Evolutionary conservation across 2,888 invertebrate species (phyloP).

Genomic region (Chrysotoxum bicinctum): DNA sequence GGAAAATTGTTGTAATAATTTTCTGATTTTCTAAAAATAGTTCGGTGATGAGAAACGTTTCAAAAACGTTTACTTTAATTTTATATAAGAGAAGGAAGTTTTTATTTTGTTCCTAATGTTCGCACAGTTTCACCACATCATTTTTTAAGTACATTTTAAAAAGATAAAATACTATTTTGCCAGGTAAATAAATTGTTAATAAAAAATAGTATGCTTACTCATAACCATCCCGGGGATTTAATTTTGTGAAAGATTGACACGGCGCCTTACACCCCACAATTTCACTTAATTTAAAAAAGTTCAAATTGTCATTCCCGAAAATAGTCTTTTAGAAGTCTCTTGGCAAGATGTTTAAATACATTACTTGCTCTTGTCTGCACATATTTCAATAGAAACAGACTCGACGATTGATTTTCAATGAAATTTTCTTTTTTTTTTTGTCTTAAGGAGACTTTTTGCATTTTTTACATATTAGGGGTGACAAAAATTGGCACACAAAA

Average conservation of each 20-base stretch:
- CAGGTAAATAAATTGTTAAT: neutral
- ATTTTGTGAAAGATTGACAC: neutral
- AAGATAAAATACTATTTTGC: neutral
- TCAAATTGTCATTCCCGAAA: constrained; percentile 4
- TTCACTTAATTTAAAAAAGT: neutral
- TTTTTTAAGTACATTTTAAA: too few species aligned
- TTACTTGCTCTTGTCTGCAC: constrained; percentile 10
- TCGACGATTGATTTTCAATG: constrained; percentile 15
- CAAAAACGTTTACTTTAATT: too few species aligned
- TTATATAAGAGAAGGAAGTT: too few species aligned
- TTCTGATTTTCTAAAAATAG: too few species aligned
- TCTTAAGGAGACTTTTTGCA: neutral
- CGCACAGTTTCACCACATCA: too few species aligned
- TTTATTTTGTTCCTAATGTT: too few species aligned
- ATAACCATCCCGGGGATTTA: neutral
- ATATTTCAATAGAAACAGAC: constrained; percentile 7
- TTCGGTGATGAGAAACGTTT: too few species aligned
- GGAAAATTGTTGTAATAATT: too few species aligned
- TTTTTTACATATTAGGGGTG: neutral
- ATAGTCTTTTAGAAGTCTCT: constrained; percentile 5
- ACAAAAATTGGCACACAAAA: constrained; percentile 15
- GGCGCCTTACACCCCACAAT: neutral
- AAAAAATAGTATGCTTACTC: neutral
- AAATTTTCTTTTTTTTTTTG: neutral
- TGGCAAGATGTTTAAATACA: constrained; percentile 11